These are phyloP conservation scores for Coturnix japonica DNA, from an alignment of 2,113 vertebrate genomes.

Conservation along the genomic window DNA sequence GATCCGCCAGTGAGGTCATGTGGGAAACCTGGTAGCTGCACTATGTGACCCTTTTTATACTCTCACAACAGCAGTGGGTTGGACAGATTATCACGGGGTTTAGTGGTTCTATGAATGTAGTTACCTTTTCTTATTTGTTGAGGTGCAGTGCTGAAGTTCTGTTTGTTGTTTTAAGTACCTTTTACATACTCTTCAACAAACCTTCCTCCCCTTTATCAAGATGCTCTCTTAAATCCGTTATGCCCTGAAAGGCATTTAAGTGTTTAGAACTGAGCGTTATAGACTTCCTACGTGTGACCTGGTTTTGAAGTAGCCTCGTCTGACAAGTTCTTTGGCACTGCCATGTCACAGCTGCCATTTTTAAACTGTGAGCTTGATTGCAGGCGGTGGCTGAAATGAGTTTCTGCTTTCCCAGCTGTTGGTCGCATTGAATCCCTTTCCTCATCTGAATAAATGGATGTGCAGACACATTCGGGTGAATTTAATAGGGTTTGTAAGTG, in stretches of 20 bases:
- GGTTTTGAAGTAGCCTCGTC: not conserved
- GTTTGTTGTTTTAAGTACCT: not conserved
- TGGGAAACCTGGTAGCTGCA: slow-evolving; percentile 28
- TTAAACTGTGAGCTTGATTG: not conserved
- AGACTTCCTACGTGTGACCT: not conserved
- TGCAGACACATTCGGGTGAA: not conserved
- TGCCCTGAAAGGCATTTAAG: not conserved
- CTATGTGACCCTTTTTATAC: not conserved
- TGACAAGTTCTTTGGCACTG: not conserved
- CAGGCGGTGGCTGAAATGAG: not conserved
- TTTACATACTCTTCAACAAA: slow-evolving; percentile 13
- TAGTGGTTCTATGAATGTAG: slow-evolving; percentile 41
- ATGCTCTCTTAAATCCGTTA: slow-evolving; percentile 6
- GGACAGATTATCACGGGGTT: slow-evolving; percentile 49
- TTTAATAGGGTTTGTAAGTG: not conserved
- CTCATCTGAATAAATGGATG: not conserved
- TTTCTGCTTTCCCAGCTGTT: not conserved
- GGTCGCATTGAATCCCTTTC: not conserved
- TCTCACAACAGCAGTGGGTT: not conserved
- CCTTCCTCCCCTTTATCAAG: slow-evolving; percentile 6
- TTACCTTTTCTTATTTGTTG: slow-evolving; percentile 52
- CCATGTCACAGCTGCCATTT: not conserved
- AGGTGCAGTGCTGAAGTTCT: slow-evolving; percentile 39
- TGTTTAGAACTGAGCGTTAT: slow-evolving; percentile 2
- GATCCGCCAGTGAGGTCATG: slow-evolving; percentile 27